Percentiles rank a stretch among this genome's conserved stretches.
Conservation (phyloP, 1,140 invertebrate genomes). For the Hermatobates lingyangjiaoensis region DNA sequence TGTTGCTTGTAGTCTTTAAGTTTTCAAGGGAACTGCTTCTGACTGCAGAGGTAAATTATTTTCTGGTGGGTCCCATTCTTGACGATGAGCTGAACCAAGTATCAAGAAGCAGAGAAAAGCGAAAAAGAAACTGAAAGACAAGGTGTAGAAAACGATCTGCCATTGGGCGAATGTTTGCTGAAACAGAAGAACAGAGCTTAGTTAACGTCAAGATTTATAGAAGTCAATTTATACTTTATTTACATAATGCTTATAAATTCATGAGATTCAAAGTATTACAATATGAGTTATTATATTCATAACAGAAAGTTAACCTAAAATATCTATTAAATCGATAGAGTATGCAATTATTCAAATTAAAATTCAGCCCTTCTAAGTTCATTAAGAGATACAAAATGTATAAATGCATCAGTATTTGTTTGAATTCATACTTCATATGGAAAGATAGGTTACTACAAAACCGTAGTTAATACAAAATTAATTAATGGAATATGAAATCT, state of each 20-base stretch:
- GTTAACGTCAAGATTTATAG: neutral
- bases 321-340: neutral
- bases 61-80: slow-evolving; percentile 36
- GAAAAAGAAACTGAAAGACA: slow-evolving; percentile 45
- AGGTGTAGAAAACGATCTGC: slow-evolving; percentile 67
- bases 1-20: too few species aligned
- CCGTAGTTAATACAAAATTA: too few species aligned
- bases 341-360: neutral
- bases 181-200: slow-evolving; percentile 16
- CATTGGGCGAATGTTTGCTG: slow-evolving; percentile 58
- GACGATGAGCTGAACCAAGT: slow-evolving; percentile 48
- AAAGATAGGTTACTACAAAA: too few species aligned
- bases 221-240: neutral
- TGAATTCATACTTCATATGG: too few species aligned
- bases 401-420: too few species aligned
- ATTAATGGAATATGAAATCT: too few species aligned
- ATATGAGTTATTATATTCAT: neutral
- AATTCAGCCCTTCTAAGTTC: too few species aligned
- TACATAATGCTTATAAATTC: neutral
- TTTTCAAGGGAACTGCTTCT: too few species aligned
- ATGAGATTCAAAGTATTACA: neutral
- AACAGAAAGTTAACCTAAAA: neutral
- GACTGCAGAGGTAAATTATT: too few species aligned
- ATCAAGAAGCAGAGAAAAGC: slow-evolving; percentile 46
- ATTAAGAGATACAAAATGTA: too few species aligned